Evolutionary conservation across 2,888 invertebrate species (phyloP).

Genomic region (Rhagophthalmus giganteus): DNA sequence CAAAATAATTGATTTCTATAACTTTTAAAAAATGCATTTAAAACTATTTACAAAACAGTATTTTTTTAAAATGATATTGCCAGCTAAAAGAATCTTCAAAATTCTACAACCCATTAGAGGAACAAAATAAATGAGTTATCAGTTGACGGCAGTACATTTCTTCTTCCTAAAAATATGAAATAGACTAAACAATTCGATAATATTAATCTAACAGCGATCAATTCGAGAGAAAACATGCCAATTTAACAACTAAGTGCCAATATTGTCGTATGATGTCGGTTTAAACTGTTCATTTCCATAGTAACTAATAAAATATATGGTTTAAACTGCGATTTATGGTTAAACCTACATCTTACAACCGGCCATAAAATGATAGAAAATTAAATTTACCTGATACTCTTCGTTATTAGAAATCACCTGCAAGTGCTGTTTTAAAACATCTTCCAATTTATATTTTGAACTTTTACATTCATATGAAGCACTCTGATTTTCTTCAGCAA

Average conservation of each 20-base stretch:
- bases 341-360: too few species aligned
- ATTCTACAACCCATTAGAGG: too few species aligned
- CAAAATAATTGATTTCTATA: too few species aligned
- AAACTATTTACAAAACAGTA: constrained; percentile 4
- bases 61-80: too few species aligned
- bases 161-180: constrained; percentile 6
- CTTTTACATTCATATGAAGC: constrained; percentile 54
- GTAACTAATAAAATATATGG: too few species aligned
- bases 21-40: not conserved
- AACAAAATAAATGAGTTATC: not conserved
- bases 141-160: constrained; percentile 2
- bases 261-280: too few species aligned
- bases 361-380: too few species aligned
- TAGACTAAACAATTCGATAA: not conserved
- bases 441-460: constrained; percentile 52
- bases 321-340: too few species aligned
- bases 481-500: constrained; percentile 55
- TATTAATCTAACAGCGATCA: not conserved
- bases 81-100: too few species aligned
- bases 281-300: too few species aligned
- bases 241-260: too few species aligned
- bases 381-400: constrained; percentile 51
- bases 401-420: constrained; percentile 52
- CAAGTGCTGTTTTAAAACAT: constrained; percentile 52
- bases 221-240: too few species aligned